phyloP scores from a whole-genome alignment of 2,113 vertebrate species.

The Genyomyrus donnyi region DNA sequence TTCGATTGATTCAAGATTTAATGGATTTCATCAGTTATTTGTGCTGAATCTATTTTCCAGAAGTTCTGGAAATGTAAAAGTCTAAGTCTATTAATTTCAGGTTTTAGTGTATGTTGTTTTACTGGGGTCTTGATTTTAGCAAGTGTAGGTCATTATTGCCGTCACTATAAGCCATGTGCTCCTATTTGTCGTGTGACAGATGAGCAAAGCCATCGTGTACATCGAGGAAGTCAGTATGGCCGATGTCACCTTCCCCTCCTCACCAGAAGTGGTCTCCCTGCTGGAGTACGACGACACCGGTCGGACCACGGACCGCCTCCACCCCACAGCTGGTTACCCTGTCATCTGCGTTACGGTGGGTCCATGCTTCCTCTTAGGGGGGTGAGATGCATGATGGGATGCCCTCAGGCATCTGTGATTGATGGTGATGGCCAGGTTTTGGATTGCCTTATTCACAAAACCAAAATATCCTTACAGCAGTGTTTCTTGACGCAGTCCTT shows the following conservation, averaged over 20 bases:
- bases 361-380: conserved; percentile 23
- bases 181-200: conserved; percentile 52
- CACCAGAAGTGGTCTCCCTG: conserved; percentile 78
- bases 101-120: background rate
- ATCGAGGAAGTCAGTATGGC: conserved; percentile 90
- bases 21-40: background rate
- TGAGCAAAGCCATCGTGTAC: conserved; percentile 81
- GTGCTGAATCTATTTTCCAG: background rate
- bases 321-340: conserved; percentile 79
- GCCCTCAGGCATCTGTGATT: background rate
- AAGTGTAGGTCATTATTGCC: background rate
- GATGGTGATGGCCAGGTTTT: background rate
- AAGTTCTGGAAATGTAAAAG: background rate
- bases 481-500: background rate
- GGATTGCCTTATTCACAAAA: background rate
- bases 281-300: conserved; percentile 72
- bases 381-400: background rate
- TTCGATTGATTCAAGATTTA: background rate
- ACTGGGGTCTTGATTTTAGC: background rate
- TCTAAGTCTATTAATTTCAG: background rate
- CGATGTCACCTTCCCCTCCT: conserved; percentile 87
- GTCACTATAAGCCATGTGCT: background rate
- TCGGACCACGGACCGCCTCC: conserved; percentile 53
- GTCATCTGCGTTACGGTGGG: conserved; percentile 86
- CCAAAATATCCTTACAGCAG: background rate